Evolutionary conservation across 2,888 invertebrate genomes (phyloP), one percentile per base, ranked within the genome.

Genomic region (Drosophila rellima): DNA sequence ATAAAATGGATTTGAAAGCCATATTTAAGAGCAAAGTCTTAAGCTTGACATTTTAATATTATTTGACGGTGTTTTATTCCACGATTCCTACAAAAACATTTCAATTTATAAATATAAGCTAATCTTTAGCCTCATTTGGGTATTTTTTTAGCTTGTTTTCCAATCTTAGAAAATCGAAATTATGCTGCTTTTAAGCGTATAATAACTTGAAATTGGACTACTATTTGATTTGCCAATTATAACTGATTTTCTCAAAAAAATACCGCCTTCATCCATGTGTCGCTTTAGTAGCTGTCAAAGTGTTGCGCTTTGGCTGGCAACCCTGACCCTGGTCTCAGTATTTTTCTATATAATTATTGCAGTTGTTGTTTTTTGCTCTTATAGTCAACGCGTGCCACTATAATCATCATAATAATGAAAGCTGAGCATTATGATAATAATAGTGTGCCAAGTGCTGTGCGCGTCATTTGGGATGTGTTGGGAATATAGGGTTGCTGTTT

Each of bases 391-490:
- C 82, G 81, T 82, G 81, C 63, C 83, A 65, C 42, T 59, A 65
- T 73, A 80, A 75, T 81, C 80, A 75, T 56, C 69, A 72, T 51
- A 65, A 73, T 73, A 80, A 75, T 80, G 72, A 71, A 71, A 67
- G 64, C 50, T 70, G 73, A 71, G 75, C 70, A 82, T 82, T 80
- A 82, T 82, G 56, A 70, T 80, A 78, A 80, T 83, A 82, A 78
- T 85, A 83, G 83, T 82, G 80, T 76, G 80, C 80, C 78, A 85
- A 80, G 78, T 85, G 76, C 82, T 70, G 79, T 60, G 50, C 71
- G 18, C 62, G 66, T 61, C 60, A 59, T 45, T 61, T 39, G 69
- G 33, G 33, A 44, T 42, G 26, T 10, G 42, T 23, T 18, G 51
- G 7, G 26, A 26, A 26, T 45, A 62, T 61, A 78, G 81, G 82